Conservation (phyloP, 2,888 invertebrate species). For the Coleophora deauratella region DNA sequence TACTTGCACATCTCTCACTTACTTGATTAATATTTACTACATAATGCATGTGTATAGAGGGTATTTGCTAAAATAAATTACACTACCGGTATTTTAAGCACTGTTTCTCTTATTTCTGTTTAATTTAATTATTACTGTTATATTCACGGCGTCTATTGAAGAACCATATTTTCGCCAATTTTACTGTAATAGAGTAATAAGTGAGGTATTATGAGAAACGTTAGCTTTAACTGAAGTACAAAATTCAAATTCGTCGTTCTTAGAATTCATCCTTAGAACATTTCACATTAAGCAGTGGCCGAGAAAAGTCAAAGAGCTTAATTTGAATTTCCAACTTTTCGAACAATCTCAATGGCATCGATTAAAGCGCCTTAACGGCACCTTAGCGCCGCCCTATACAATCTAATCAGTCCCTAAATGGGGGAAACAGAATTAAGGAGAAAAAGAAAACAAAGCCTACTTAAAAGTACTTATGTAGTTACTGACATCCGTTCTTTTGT, state of each 20-base stretch:
- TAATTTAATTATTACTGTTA: no score
- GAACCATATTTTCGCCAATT: neutral
- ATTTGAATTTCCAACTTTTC: constrained; percentile 16
- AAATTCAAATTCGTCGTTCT: no score
- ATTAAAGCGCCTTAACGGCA: constrained; percentile 30
- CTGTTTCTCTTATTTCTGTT: no score
- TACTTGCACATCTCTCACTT: no score
- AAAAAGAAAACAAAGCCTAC: constrained; percentile 32
- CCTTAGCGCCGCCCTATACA: constrained; percentile 29
- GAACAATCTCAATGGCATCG: constrained; percentile 27
- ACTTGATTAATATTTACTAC: no score
- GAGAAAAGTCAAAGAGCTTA: constrained; percentile 3
- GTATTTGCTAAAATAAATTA: no score
- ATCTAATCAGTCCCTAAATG: constrained; percentile 38
- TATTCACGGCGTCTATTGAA: no score
- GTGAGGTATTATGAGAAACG: constrained; percentile 7
- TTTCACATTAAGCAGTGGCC: no score
- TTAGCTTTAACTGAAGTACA: no score
- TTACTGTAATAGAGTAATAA: constrained; percentile 1
- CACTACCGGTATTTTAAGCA: no score
- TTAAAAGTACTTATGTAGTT: constrained; percentile 2
- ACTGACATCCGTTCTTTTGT: constrained; percentile 45
- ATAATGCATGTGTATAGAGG: no score
- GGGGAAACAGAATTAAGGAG: constrained; percentile 23
- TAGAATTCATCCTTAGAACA: no score